Base-by-base conservation (phyloP, 2,797 vertebrate genomes). In the Denticeps clupeoides region DNA sequence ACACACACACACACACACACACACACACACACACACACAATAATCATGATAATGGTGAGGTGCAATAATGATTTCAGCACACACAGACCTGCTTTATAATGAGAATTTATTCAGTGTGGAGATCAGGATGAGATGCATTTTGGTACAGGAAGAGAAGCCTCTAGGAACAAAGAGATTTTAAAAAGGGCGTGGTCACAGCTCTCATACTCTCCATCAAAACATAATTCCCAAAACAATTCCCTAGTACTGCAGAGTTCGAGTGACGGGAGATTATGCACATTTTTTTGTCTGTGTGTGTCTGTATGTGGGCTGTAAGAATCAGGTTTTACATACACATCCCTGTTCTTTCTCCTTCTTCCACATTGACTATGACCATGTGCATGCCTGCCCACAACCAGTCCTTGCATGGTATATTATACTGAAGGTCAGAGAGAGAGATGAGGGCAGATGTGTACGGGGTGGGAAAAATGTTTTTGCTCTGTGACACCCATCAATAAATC, bases 401-500 rank as follows among this genome's bases (percentile, higher is more conserved):
- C 41, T 53, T 75, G 65, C 62, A 76, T 13, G 49, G 62, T 63
- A 52, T 51, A 75, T 78, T 77, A 71, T 55, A 62, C 29, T 13
- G 76, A 84, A 79, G 75, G 76, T 79, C 75, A 74, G 38, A 63
- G 42, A 65, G 50, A 32, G 23, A 24, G 4, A 37, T 11, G 42
- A 25, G 32, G 15, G 40, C 32, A 31, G 32, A 23, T 27, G 15
- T 24, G 26, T 7, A 23, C 29, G 21, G 27, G 41, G 18, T 37
- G 11, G 45, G 43, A 38, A 40, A 29, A 25, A 46, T 19, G 10
- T 4, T 56, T 62, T 62, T 59, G 55, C 53, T 68, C 61, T 61
- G 67, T 58, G 56, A 63, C 65, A 75, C 49, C 55, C 49, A 63
- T 65, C 9, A 37, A 62, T 60, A 67, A 67, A 71, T 72, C 58